phyloP scores from a whole-genome alignment of 2,113 vertebrate genomes.

The Channa maculata region DNA sequence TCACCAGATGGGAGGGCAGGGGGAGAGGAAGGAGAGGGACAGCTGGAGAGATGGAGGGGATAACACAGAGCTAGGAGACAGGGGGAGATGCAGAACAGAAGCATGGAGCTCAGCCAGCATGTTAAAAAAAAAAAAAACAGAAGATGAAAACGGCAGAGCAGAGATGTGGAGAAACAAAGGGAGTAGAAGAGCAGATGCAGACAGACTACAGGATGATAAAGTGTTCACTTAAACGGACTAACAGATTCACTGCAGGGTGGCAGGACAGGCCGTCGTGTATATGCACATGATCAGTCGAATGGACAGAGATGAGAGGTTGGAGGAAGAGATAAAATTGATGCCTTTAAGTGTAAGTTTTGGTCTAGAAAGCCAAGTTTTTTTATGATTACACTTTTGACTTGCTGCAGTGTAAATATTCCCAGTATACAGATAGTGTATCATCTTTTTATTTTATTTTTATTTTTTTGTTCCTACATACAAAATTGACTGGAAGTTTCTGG shows the following conservation, averaged over 20 bases:
- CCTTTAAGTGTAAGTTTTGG: constrained; percentile 10
- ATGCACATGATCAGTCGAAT: constrained; percentile 54
- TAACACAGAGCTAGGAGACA: constrained; percentile 53
- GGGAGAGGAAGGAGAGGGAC: constrained; percentile 60
- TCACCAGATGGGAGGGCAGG: constrained; percentile 80
- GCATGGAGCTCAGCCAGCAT: constrained; percentile 54
- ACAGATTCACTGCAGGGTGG: constrained; percentile 39
- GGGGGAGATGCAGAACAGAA: constrained; percentile 53
- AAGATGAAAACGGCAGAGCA: constrained; percentile 45
- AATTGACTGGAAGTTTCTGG: constrained; percentile 9
- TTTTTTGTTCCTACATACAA: constrained; percentile 7
- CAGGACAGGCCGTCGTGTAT: constrained; percentile 29
- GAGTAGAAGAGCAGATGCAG: constrained; percentile 41
- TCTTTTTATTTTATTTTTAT: background rate
- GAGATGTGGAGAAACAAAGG: constrained; percentile 48
- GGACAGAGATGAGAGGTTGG: constrained; percentile 31
- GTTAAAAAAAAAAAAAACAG: constrained; percentile 29
- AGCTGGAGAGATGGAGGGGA: constrained; percentile 72
- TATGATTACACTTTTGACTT: background rate
- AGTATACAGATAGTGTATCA: background rate
- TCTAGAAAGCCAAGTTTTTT: background rate
- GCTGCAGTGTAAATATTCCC: background rate
- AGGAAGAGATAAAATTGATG: constrained; percentile 2
- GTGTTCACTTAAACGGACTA: constrained; percentile 52
- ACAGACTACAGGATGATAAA: constrained; percentile 66